phyloP scores from a whole-genome alignment of 1,140 invertebrate species.

The Parasteatoda tepidariorum region DNA sequence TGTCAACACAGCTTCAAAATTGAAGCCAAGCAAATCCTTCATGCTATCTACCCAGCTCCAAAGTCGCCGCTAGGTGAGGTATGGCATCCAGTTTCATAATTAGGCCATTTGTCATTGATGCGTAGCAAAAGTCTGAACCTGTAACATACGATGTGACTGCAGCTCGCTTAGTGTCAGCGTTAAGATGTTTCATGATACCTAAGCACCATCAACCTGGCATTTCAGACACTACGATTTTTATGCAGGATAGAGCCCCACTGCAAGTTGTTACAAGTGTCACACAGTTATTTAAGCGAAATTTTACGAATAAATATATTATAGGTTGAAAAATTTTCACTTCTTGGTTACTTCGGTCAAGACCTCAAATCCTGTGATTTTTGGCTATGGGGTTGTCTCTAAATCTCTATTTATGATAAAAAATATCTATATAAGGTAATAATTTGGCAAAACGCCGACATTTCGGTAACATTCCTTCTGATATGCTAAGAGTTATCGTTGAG shows the following conservation, averaged over 20 bases:
- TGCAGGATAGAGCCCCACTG: not conserved
- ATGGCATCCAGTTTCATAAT: not conserved
- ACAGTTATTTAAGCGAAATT: not conserved
- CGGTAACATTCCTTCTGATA: too few relatives aligned
- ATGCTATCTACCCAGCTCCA: not conserved
- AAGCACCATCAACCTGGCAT: not conserved
- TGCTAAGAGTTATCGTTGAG: too few relatives aligned
- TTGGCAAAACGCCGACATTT: too few relatives aligned
- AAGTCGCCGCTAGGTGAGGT: not conserved
- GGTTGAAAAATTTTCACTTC: too few relatives aligned
- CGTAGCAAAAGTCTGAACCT: not conserved
- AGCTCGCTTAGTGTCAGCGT: not conserved
- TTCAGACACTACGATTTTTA: not conserved
- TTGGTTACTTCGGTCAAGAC: too few relatives aligned
- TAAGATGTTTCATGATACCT: constrained; percentile 8
- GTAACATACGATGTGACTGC: not conserved
- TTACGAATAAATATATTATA: not conserved
- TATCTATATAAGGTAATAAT: too few relatives aligned
- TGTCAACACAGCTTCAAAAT: constrained; percentile 1
- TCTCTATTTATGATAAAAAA: too few relatives aligned
- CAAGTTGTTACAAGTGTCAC: not conserved
- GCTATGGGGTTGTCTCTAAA: too few relatives aligned
- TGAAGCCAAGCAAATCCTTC: not conserved
- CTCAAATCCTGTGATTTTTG: too few relatives aligned
- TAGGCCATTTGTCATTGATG: not conserved